phyloP scores from a whole-genome alignment of 2,797 vertebrate species.

The Hemibagrus guttatus region DNA sequence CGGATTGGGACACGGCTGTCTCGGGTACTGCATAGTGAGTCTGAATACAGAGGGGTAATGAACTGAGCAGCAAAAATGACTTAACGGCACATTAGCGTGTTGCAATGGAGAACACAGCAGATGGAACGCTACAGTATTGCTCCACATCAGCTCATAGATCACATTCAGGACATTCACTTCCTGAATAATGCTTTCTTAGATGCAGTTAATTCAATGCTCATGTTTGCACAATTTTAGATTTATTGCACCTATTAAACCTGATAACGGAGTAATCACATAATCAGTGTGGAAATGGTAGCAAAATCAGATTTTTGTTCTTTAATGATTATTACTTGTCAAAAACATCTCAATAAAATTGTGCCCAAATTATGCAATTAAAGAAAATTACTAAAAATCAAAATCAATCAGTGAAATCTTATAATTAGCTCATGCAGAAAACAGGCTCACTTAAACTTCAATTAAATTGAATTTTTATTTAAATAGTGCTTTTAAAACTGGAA shows the following conservation, averaged over 20 bases:
- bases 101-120: background rate
- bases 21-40: conserved; percentile 90
- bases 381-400: background rate
- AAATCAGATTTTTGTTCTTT: background rate
- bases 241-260: background rate
- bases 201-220: background rate
- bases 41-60: conserved; percentile 65
- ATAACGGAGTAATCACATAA: background rate
- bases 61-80: background rate
- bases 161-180: background rate
- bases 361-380: background rate
- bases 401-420: background rate
- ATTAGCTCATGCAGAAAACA: background rate
- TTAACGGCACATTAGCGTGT: background rate
- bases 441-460: background rate
- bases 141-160: background rate
- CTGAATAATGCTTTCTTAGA: background rate
- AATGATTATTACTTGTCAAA: background rate
- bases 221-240: background rate
- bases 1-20: conserved; percentile 90
- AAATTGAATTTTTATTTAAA: too few species aligned
- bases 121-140: background rate
- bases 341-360: background rate
- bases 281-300: background rate
- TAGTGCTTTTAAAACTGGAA: too few species aligned